Evolutionary conservation across 1,140 invertebrate genomes (phyloP), one percentile per base, ranked within the genome.

Genomic region (Polypedilum vanderplanki): DNA sequence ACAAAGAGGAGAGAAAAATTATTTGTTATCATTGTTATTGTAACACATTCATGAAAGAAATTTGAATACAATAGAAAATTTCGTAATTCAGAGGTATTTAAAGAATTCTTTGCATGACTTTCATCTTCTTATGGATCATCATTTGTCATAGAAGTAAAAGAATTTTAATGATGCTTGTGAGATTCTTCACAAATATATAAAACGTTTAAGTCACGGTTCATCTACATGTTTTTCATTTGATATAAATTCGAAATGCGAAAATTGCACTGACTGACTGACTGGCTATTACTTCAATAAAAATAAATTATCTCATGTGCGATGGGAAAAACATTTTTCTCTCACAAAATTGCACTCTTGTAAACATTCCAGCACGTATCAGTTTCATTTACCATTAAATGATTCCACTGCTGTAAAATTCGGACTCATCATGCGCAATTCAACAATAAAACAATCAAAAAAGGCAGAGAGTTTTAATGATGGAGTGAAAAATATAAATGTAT

Each of bases 81-180:
- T 57, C 46, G 46, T 57, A 57, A 57, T 57, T 57, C 46, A 57
- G 46, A 57, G 12, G 12, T n/a, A 57, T 4, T n/a, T n/a, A 57
- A 1, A 15, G n/a, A 4, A 57, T 9, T 12, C 4, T 57, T 57
- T 57, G 3, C n/a, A 15, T 4, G 12, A n/a, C 46, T n/a, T 4
- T 57, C 46, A 57, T 57, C 46, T 12, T 46, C 8, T 57, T 57
- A 57, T 12, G 18, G n/a, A n/a, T n/a, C n/a, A 22, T 18, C 65
- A 70, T 70, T 70, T 70, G 65, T 70, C 65, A 70, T 20, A 70
- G 20, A 5, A 18, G 64, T 17, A 22, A n/a, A 70, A 20, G 65
- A 70, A 70, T 70, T 70, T 70, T 70, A 70, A 70, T 70, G 65
- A 20, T 18, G 65, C n/a, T 15, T 15, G 15, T 57, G 46, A 57